Evolutionary conservation across 2,113 vertebrate genomes (phyloP).

Genomic region (Macrotis lagotis): DNA sequence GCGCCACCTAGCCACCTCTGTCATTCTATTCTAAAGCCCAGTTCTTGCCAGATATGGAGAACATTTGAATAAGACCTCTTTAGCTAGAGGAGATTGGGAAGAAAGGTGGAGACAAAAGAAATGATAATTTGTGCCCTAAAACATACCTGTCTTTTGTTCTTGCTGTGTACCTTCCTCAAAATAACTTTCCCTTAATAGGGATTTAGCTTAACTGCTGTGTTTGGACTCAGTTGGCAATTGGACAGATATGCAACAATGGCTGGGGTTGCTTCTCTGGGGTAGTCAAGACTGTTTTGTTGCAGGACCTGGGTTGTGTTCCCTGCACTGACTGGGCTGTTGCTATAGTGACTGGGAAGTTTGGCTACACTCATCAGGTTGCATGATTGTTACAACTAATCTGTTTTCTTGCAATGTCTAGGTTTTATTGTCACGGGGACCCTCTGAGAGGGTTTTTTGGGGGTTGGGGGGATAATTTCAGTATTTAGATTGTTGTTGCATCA

Average conservation of each 20-base stretch:
- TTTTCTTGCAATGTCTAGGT: not conserved
- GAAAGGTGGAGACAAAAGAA: slow-evolving; percentile 67
- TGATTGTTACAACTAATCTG: not conserved
- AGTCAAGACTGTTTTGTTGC: not conserved
- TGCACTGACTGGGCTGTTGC: not conserved
- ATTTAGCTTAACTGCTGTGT: not conserved
- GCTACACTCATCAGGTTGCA: not conserved
- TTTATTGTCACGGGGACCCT: not conserved
- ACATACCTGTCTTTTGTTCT: slow-evolving; percentile 64
- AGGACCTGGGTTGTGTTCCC: not conserved
- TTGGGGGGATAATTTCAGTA: not conserved
- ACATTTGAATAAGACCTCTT: slow-evolving; percentile 73
- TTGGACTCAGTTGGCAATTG: not conserved
- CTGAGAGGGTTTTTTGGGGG: not conserved
- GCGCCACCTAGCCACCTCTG: too few relatives aligned
- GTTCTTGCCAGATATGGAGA: slow-evolving; percentile 81
- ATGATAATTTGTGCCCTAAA: slow-evolving; percentile 78
- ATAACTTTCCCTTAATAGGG: not conserved
- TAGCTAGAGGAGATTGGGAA: slow-evolving; percentile 66
- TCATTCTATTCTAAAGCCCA: slow-evolving; percentile 88
- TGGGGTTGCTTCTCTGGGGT: not conserved
- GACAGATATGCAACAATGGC: not conserved
- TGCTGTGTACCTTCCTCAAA: slow-evolving; percentile 1
- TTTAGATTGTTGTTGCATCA: not conserved
- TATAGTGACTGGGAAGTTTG: not conserved